Conservation (phyloP, 2,888 invertebrate species). For the Sceliomorpha sp. region DNA sequence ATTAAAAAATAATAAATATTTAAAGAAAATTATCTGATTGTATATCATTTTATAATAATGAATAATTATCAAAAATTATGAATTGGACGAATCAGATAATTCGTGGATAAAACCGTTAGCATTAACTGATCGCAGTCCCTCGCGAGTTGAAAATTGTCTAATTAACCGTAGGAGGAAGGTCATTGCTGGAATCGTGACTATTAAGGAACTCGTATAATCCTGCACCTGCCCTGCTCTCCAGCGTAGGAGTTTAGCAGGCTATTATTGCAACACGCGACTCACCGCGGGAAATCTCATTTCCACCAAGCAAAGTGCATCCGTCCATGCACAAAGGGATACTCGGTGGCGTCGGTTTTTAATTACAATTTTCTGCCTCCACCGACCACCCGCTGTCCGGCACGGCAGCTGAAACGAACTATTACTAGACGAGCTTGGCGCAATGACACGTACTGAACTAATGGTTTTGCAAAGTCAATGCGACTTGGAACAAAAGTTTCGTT, state of each 20-base stretch:
- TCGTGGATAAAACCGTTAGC: conserved; percentile 39
- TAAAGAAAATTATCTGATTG: no score
- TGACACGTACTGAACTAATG: conserved; percentile 1
- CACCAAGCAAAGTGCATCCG: conserved; percentile 50
- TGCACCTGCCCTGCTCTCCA: conserved; percentile 47
- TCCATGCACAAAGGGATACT: conserved; percentile 34
- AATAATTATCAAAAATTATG: no score
- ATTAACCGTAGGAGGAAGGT: conserved; percentile 47
- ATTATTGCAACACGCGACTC: conserved; percentile 55
- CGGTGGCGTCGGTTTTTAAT: conserved; percentile 29
- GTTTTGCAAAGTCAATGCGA: conserved; percentile 2
- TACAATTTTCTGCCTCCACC: conserved; percentile 15
- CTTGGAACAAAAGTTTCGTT: neutral
- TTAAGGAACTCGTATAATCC: no score
- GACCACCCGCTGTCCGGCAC: conserved; percentile 29
- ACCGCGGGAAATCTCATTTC: conserved; percentile 54
- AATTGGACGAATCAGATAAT: no score
- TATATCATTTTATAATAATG: no score
- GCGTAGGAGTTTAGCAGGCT: conserved; percentile 47
- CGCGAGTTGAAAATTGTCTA: conserved; percentile 43
- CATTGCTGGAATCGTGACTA: conserved; percentile 49
- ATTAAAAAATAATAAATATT: no score
- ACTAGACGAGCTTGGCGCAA: no score
- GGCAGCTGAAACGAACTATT: no score
- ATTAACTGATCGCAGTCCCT: conserved; percentile 41